Percentiles rank a stretch among this genome's conserved stretches.
Conservation (phyloP, 2,113 vertebrate genomes). For the Thunnus maccoyii region DNA sequence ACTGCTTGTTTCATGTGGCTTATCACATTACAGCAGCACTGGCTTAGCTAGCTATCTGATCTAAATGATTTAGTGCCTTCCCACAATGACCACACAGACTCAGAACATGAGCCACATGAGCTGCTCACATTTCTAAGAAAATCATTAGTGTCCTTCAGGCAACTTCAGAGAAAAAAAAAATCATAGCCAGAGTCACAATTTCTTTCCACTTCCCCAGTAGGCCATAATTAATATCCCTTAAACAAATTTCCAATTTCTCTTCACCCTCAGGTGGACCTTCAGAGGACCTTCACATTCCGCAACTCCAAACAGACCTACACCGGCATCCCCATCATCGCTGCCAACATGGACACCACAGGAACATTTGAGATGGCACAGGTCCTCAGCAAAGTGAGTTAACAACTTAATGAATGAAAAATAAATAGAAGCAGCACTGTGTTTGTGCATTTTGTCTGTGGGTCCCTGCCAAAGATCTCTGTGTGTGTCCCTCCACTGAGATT, state of each 20-base stretch:
- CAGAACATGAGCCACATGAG: conserved; percentile 6
- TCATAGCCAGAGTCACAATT: neutral
- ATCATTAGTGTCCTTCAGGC: neutral
- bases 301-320: conserved; percentile 98
- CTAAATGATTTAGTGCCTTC: conserved; percentile 69
- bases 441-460: neutral
- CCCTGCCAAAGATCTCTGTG: neutral
- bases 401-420: neutral
- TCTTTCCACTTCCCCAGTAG: no score
- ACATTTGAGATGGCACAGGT: conserved; percentile 97
- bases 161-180: neutral
- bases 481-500: neutral
- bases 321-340: conserved; percentile 96
- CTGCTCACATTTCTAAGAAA: conserved; percentile 8
- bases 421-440: neutral
- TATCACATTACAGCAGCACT: conserved; percentile 48
- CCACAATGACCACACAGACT: conserved; percentile 1
- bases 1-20: conserved; percentile 6
- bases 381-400: conserved; percentile 91
- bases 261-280: conserved; percentile 91
- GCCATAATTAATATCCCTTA: neutral
- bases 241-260: neutral
- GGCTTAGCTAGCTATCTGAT: neutral
- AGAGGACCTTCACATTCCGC: conserved; percentile 94
- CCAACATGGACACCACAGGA: conserved; percentile 99